Evolutionary conservation across 2,113 vertebrate genomes (phyloP), one percentile per base, ranked within the genome.

Genomic region (Sinosuthora webbiana): DNA sequence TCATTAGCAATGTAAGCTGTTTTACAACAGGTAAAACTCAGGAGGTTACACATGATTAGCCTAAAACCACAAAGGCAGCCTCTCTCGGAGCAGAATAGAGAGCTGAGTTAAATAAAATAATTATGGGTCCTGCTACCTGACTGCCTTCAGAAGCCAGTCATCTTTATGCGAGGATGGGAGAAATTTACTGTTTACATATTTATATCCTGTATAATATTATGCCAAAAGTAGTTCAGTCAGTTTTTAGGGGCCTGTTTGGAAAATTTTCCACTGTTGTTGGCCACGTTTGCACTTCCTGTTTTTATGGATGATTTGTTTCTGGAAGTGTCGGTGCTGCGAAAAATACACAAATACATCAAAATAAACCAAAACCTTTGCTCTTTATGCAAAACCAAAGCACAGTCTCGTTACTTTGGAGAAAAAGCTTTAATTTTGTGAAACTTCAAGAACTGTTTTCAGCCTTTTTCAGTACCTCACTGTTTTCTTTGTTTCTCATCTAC

Each of bases 11-110:
- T 41, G 37, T 31, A 39, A 82, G 47, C 52, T 39, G 28, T 20
- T 96, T 92, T 93, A 56, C 50, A 88, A n/a, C 44, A 91, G 75
- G 88, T 87, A 63, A 83, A 77, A 77, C 31, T 69, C 77, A 60
- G 63, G 67, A 84, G 24, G 45, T 80, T 90, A 60, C 56, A 77
- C 55, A 57, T 53, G 45, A 95, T 79, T 87, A 69, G 35, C 37
- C 84, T 85, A 91, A 96, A 95, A 74, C 35, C 50, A 77, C 59
- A 90, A 90, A 76, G 44, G 47, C 56, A 90, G 42, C 22, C 47
- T 45, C 33, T 74, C 24, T 87, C 13, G 67, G 71, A 80, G 50
- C 42, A 83, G 63, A 82, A 90, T 23, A n/a, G 20, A 77, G 50
- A 90, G 27, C 50, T 47, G 59, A 94, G 60, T 45, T 71, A 89